Base-by-base conservation (phyloP, 2,888 invertebrate species). In the Plagodis pulveraria region DNA sequence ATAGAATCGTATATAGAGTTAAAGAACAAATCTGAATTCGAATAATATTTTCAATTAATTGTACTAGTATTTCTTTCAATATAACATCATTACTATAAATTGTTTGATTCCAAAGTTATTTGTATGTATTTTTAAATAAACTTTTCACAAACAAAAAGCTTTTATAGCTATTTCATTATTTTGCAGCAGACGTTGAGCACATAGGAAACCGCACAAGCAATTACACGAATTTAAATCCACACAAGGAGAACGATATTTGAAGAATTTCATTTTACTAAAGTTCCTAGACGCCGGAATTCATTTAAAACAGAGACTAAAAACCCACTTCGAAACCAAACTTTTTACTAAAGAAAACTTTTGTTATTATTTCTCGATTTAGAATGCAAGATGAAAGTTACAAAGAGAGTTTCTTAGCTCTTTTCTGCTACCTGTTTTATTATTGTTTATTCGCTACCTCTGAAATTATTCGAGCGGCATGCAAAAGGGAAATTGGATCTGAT, bases 201-300 rank as follows among this genome's bases (percentile, higher is more conserved):
- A 63, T 41, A 54, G 57, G 42, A 73, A 81, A 82, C 81, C 79
- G 73, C 81, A 79, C 72, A 74, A 77, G 78, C 80, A 84, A 84
- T 87, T 84, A 87, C 79, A 81, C 80, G 80, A 86, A 89, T 87
- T 88, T 86, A 84, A 89, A 87, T 86, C 79, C 78, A 71, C 79
- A 82, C 77, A 68, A 76, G 67, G 80, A 76, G 79, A 74, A 77
- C 65, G 83, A 84, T 87, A 86, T 89, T 87, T 88, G 75, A 88
- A 86, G 90, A 91, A 91, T 91, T 91, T 91, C 87, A 91, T 91
- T 91, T 89, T 80, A 81, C 81, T 78, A 77, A 85, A 86, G 83
- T 81, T 81, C 80, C 75, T 82, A 80, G 81, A 80, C 76, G 80
- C 74, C 62, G 84, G 86, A 85, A 88, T 87, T 86, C 79, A 83